phyloP scores from a whole-genome alignment of 2,113 vertebrate genomes.

The Ictalurus furcatus region DNA sequence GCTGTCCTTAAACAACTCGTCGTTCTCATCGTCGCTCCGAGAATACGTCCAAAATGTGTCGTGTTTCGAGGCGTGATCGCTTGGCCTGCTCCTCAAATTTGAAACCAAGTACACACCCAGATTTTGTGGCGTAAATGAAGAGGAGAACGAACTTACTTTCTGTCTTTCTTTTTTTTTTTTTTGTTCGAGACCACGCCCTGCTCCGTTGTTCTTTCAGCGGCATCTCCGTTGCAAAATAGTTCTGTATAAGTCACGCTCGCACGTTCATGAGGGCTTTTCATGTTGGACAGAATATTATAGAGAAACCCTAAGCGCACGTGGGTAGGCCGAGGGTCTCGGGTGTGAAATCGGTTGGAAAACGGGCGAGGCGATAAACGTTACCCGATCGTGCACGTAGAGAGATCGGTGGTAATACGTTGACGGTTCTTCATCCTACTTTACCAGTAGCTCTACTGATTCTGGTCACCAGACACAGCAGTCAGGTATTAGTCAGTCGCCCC shows the following conservation, averaged over 20 bases:
- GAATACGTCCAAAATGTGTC: background rate
- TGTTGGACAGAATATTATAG: background rate
- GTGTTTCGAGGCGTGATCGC: background rate
- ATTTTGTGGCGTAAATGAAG: background rate
- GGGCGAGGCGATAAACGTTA: background rate
- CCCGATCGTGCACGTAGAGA: background rate
- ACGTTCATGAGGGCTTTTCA: background rate
- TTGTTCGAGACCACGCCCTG: constrained; percentile 23
- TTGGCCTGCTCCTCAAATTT: background rate
- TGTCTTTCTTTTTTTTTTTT: background rate
- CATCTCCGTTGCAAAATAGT: background rate
- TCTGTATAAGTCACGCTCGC: background rate
- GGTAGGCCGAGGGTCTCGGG: background rate
- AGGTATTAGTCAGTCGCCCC: constrained; percentile 4
- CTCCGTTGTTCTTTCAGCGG: background rate
- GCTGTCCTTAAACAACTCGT: background rate
- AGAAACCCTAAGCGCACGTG: background rate
- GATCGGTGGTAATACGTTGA: background rate
- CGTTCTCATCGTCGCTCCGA: background rate
- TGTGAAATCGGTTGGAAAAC: background rate
- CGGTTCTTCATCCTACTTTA: too few relatives aligned
- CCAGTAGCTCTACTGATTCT: background rate
- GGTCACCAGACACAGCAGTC: constrained; percentile 13
- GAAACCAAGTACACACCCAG: background rate
- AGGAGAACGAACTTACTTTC: background rate